phyloP scores from a whole-genome alignment of 2,888 invertebrate species.

The Nephrocerus scutellatus region DNA sequence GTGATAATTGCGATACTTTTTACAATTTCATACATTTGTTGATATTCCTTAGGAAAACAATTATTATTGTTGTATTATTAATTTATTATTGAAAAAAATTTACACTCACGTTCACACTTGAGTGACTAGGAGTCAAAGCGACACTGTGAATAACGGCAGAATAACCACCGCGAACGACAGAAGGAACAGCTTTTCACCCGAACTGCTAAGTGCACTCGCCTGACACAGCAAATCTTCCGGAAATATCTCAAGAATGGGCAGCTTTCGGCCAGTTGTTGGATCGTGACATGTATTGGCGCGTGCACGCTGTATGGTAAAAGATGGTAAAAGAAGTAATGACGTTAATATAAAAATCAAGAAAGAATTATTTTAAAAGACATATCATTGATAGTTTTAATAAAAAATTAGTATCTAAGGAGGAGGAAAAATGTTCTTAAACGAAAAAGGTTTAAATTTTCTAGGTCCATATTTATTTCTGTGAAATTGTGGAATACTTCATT shows the following conservation, averaged over 20 bases:
- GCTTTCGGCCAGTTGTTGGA: conserved; percentile 54
- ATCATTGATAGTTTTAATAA: too few species aligned
- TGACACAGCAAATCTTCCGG: conserved; percentile 78
- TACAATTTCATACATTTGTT: too few species aligned
- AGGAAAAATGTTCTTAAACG: too few species aligned
- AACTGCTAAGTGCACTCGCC: conserved; percentile 74
- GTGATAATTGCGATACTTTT: too few species aligned
- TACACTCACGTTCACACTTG: too few species aligned
- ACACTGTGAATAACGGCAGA: conserved; percentile 36
- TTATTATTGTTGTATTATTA: too few species aligned
- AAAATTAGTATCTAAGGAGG: not conserved
- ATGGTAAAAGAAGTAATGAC: conserved; percentile 9
- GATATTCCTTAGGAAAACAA: too few species aligned
- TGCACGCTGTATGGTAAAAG: conserved; percentile 45
- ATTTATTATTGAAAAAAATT: too few species aligned
- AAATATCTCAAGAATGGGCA: conserved; percentile 66
- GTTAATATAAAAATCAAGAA: conserved; percentile 9
- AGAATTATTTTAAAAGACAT: not conserved
- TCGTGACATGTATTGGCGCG: conserved; percentile 67
- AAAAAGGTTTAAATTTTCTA: too few species aligned
- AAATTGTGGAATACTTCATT: too few species aligned
- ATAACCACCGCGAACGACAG: conserved; percentile 40
- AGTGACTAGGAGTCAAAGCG: too few species aligned
- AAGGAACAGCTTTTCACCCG: conserved; percentile 47
- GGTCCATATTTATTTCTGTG: too few species aligned